A percentile compares a stretch with the other conserved stretches of the same genome.
phyloP scores from a whole-genome alignment of 2,888 invertebrate species.

The Rambutsinella grinnellia region DNA sequence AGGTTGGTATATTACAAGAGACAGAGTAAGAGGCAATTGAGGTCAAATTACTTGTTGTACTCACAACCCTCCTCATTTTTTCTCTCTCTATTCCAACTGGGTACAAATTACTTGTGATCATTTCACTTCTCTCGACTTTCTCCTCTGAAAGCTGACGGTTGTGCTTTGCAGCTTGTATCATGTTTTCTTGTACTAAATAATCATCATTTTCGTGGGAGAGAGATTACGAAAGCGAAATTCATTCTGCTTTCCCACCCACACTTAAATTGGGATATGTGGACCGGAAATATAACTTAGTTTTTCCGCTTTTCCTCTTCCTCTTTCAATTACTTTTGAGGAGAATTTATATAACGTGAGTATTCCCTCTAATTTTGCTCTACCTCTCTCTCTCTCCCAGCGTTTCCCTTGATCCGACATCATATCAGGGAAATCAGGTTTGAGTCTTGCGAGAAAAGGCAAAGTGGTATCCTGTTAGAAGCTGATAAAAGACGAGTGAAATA shows the following conservation, averaged over 20 bases:
- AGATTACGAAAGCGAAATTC: not conserved
- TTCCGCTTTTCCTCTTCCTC: not conserved
- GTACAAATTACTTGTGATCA: conserved; percentile 17
- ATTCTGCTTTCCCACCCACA: not conserved
- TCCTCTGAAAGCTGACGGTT: not conserved
- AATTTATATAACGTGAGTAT: too few relatives aligned
- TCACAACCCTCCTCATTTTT: not conserved
- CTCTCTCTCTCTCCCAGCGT: too few relatives aligned
- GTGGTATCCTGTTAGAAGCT: not conserved
- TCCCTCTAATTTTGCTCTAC: too few relatives aligned
- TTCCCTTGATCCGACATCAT: too few relatives aligned
- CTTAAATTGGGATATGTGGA: not conserved
- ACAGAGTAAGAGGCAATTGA: conserved; percentile 44
- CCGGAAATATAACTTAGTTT: not conserved
- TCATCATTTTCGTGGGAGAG: not conserved
- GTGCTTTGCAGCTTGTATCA: not conserved
- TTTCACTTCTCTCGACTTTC: conserved; percentile 5
- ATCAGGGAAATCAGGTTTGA: too few relatives aligned
- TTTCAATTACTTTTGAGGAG: not conserved
- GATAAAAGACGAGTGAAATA: not conserved
- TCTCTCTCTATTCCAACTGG: not conserved
- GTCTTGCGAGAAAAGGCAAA: too few relatives aligned
- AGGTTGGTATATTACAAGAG: too few relatives aligned
- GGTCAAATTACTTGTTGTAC: conserved; percentile 57
- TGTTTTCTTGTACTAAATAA: not conserved